These are phyloP conservation scores for Rhimphoctona megacephalus DNA, from an alignment of 2,888 invertebrate species.

Conservation along the genomic window DNA sequence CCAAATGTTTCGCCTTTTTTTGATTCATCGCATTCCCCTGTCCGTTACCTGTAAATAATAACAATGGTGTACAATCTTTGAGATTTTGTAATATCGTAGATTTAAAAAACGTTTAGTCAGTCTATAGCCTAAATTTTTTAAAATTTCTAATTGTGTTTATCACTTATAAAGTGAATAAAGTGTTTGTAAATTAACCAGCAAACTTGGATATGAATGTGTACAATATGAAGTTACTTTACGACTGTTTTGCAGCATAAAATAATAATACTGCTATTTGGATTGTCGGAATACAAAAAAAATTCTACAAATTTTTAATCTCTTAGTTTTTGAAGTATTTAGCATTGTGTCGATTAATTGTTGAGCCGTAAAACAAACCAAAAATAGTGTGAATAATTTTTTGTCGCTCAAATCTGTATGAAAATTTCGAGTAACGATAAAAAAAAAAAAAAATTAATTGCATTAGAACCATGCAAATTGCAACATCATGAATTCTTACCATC, in stretches of 20 bases:
- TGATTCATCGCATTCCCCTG: slow-evolving; percentile 28
- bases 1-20: slow-evolving; percentile 49
- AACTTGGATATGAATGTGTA: no score
- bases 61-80: neutral
- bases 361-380: no score
- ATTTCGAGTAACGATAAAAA: neutral
- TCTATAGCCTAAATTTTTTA: no score
- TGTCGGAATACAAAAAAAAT: neutral
- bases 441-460: neutral
- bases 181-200: no score
- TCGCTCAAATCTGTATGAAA: neutral
- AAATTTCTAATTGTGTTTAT: no score
- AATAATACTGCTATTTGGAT: no score
- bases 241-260: no score
- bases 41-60: slow-evolving; percentile 26
- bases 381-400: neutral
- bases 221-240: no score
- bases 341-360: no score
- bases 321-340: no score
- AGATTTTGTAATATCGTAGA: neutral
- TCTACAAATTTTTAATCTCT: neutral
- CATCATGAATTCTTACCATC: slow-evolving; percentile 73
- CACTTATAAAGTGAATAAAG: no score
- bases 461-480: neutral
- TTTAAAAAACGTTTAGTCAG: neutral